Evolutionary conservation across 1,140 invertebrate species (phyloP).

Genomic region (Centruroides sculpturatus): DNA sequence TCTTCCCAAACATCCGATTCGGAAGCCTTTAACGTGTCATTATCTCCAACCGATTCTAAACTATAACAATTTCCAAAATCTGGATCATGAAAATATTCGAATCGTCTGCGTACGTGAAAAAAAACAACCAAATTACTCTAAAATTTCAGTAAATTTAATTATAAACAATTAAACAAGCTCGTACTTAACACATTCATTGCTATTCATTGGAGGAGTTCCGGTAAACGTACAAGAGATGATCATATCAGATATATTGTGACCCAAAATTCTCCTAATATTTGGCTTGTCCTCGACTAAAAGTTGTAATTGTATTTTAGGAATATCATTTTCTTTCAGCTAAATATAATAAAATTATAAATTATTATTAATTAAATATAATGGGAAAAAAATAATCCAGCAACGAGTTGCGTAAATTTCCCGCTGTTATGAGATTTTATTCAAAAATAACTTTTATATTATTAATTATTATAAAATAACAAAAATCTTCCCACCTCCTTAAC

Average conservation of each 20-base stretch:
- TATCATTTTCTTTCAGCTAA: neutral
- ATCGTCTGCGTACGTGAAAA: neutral
- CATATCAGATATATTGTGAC: conserved; percentile 1
- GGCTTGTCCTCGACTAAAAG: neutral
- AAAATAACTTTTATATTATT: neutral
- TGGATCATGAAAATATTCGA: conserved; percentile 7
- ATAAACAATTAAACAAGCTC: neutral
- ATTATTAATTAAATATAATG: too few relatives aligned
- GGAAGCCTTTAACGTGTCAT: neutral
- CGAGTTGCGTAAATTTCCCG: too few relatives aligned
- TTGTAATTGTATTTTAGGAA: neutral
- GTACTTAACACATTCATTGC: conserved; percentile 6
- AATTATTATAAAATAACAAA: too few relatives aligned
- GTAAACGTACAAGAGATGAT: conserved; percentile 4
- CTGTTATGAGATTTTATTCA: too few relatives aligned
- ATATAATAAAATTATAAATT: too few relatives aligned
- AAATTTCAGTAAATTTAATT: neutral
- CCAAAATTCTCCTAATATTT: neutral
- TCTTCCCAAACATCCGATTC: conserved; percentile 14
- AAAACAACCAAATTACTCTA: neutral
- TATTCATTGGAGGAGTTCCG: neutral
- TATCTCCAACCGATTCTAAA: neutral
- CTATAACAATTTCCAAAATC: conserved; percentile 12
- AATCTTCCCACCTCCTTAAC: too few relatives aligned
- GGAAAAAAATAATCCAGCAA: too few relatives aligned